These are phyloP conservation scores for Drosophila anomalipes DNA, from an alignment of 2,888 invertebrate genomes.

Conservation along the genomic window DNA sequence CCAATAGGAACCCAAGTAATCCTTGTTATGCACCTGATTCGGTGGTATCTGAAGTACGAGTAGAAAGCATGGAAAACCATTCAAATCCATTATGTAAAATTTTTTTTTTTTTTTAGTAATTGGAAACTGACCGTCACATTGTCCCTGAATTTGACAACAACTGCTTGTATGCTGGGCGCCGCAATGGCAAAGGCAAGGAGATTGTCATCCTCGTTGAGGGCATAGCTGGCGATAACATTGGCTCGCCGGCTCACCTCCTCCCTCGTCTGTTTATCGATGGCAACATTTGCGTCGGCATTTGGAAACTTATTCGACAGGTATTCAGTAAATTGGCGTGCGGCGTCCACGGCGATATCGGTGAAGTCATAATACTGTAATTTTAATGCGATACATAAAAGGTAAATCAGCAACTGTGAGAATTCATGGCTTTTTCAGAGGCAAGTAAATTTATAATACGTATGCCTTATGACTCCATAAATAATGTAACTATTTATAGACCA, in stretches of 20 bases:
- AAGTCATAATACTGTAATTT: slow-evolving; percentile 83
- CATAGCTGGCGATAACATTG: slow-evolving; percentile 84
- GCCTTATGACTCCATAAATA: not conserved
- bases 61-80: not conserved
- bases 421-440: not conserved
- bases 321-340: slow-evolving; percentile 84
- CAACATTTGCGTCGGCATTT: slow-evolving; percentile 65
- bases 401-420: slow-evolving; percentile 8
- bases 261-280: slow-evolving; percentile 78
- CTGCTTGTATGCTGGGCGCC: slow-evolving; percentile 85
- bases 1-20: slow-evolving; percentile 85
- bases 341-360: slow-evolving; percentile 83
- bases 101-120: not conserved
- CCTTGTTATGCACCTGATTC: slow-evolving; percentile 84
- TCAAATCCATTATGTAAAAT: slow-evolving; percentile 2
- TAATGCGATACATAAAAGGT: slow-evolving; percentile 11
- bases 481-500: not conserved
- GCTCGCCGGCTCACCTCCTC: slow-evolving; percentile 84
- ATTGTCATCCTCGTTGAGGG: slow-evolving; percentile 85
- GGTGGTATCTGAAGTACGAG: slow-evolving; percentile 79
- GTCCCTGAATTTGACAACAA: slow-evolving; percentile 85
- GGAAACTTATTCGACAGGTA: slow-evolving; percentile 83
- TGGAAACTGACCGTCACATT: slow-evolving; percentile 82
- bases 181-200: slow-evolving; percentile 85
- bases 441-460: not conserved